Evolutionary conservation across 2,113 vertebrate genomes (phyloP).

Genomic region (Sceloporus tristichus): DNA sequence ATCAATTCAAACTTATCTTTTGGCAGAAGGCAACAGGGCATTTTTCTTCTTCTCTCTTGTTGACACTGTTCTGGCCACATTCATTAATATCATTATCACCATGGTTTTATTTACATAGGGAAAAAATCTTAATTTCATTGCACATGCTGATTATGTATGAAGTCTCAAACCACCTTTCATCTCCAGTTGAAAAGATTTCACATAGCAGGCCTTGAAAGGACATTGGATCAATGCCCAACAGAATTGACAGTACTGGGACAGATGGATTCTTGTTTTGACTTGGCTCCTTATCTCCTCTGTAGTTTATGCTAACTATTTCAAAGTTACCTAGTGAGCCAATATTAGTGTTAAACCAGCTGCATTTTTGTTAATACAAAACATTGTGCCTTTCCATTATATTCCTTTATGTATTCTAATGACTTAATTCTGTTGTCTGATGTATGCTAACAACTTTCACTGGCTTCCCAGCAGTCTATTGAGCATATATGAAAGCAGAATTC

Average conservation of each 20-base stretch:
- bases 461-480: background rate
- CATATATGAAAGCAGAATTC: constrained; percentile 18
- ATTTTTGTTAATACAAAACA: background rate
- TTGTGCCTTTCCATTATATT: background rate
- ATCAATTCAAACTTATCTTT: background rate
- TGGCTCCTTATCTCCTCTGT: background rate
- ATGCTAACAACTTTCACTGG: rapidly evolving
- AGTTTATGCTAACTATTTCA: background rate
- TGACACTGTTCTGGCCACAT: background rate
- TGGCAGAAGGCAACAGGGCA: background rate
- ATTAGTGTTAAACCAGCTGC: background rate
- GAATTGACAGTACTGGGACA: background rate
- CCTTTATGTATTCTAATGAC: background rate
- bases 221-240: background rate
- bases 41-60: background rate
- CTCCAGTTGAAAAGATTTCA: background rate
- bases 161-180: background rate
- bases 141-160: background rate
- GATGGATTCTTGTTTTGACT: background rate
- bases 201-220: background rate
- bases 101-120: background rate
- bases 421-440: background rate
- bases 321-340: background rate
- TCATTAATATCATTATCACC: background rate
- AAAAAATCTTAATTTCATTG: background rate